These are phyloP conservation scores for Aporophyla nigra DNA, from an alignment of 2,888 invertebrate species.

Conservation along the genomic window DNA sequence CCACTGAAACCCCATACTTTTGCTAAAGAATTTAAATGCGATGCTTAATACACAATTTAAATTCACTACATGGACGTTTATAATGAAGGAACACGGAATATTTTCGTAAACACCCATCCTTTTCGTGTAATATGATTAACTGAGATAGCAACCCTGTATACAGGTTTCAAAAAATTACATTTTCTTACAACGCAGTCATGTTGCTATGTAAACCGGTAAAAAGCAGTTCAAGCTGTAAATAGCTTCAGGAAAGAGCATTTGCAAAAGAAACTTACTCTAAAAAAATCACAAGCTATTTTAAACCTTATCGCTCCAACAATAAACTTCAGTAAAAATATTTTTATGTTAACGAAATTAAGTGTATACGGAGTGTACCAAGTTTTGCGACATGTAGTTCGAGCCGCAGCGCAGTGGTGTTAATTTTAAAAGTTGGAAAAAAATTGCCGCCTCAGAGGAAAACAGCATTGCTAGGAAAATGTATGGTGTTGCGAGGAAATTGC, in stretches of 20 bases:
- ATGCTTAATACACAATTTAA: conserved; percentile 52
- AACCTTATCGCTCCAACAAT: neutral
- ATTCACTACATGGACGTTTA: conserved; percentile 55
- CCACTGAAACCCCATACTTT: conserved; percentile 20
- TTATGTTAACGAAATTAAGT: conserved; percentile 54
- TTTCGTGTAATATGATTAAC: conserved; percentile 38
- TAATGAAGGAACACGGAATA: conserved; percentile 43
- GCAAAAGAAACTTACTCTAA: conserved; percentile 48
- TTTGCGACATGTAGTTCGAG: conserved; percentile 63
- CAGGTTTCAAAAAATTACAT: conserved; percentile 59
- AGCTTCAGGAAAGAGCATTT: conserved; percentile 72
- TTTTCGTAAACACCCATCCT: conserved; percentile 45
- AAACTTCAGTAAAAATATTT: conserved; percentile 27
- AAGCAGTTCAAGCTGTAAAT: conserved; percentile 69
- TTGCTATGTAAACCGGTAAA: conserved; percentile 71
- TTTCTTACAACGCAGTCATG: conserved; percentile 59
- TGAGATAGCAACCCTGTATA: conserved; percentile 34
- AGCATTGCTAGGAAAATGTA: conserved; percentile 58
- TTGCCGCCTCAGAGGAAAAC: conserved; percentile 54
- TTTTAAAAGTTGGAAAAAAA: conserved; percentile 69
- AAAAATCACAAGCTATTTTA: conserved; percentile 16
- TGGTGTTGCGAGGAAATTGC: conserved; percentile 53
- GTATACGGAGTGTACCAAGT: conserved; percentile 43
- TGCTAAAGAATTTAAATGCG: conserved; percentile 50
- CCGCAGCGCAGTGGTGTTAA: conserved; percentile 67